These are phyloP conservation scores for Pollenia amentaria DNA, from an alignment of 2,888 invertebrate genomes.

Conservation along the genomic window DNA sequence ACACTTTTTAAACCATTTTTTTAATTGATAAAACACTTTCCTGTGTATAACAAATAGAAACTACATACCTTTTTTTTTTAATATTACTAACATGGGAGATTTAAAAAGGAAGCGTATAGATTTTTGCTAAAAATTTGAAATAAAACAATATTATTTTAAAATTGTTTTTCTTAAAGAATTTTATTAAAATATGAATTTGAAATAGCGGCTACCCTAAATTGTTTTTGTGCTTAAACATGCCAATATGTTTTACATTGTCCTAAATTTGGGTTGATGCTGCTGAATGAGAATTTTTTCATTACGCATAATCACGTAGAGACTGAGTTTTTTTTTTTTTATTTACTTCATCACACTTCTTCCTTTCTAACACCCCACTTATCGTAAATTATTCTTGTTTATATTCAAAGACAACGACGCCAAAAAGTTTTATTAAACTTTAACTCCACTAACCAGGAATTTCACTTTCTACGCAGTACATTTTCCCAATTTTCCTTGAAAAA, in stretches of 20 bases:
- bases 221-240: not conserved
- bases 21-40: too few species aligned
- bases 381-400: not conserved
- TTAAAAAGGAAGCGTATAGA: too few species aligned
- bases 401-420: conserved; percentile 33
- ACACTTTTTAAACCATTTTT: too few species aligned
- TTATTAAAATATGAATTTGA: too few species aligned
- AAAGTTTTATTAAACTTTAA: conserved; percentile 15
- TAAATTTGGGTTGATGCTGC: conserved; percentile 37
- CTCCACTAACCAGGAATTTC: not conserved
- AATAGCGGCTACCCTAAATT: too few species aligned
- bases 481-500: not conserved
- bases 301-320: conserved; percentile 39
- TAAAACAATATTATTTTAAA: too few species aligned
- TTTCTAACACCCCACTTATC: not conserved
- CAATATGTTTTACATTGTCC: conserved; percentile 51
- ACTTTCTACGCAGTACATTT: conserved; percentile 25
- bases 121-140: too few species aligned
- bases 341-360: not conserved
- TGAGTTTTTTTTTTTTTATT: not conserved
- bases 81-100: too few species aligned
- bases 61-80: too few species aligned
- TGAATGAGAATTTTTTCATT: conserved; percentile 8
- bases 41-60: too few species aligned
- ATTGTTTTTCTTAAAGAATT: too few species aligned